These are phyloP conservation scores for Muscina levida DNA, from an alignment of 2,888 invertebrate species.

Conservation along the genomic window DNA sequence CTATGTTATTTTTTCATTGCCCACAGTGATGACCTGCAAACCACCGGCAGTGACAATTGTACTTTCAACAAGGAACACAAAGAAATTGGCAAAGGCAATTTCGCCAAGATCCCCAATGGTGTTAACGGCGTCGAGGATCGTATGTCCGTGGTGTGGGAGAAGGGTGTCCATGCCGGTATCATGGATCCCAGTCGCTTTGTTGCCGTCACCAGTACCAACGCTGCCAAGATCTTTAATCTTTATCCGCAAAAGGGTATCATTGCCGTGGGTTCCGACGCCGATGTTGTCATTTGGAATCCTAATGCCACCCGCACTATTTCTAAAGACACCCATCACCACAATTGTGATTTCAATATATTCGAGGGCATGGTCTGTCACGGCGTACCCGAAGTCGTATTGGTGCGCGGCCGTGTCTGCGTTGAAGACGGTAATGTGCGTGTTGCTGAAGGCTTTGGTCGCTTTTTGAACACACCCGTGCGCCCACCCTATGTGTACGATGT, in stretches of 20 bases:
- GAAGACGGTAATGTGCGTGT: conserved; percentile 93
- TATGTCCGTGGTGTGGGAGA: conserved; percentile 98
- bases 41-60: conserved; percentile 97
- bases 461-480: conserved; percentile 88
- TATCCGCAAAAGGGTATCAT: conserved; percentile 98
- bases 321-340: conserved; percentile 94
- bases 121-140: conserved; percentile 99
- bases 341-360: conserved; percentile 98
- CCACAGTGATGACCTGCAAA: conserved; percentile 92
- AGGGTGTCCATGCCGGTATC: conserved; percentile 92
- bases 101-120: conserved; percentile 96
- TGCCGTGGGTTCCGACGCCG: conserved; percentile 96
- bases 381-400: conserved; percentile 95
- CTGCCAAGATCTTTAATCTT: conserved; percentile 98
- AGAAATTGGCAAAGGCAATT: conserved; percentile 91
- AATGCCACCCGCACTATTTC: conserved; percentile 91
- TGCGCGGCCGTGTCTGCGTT: conserved; percentile 93
- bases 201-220: conserved; percentile 96
- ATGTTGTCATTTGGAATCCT: conserved; percentile 98
- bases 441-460: conserved; percentile 93
- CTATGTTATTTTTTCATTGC: background rate
- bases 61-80: conserved; percentile 96
- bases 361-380: conserved; percentile 97
- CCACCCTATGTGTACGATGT: conserved; percentile 87
- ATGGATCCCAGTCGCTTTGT: conserved; percentile 97